Evolutionary conservation across 2,797 vertebrate genomes (phyloP).

Genomic region (Myiotriccus ornatus): DNA sequence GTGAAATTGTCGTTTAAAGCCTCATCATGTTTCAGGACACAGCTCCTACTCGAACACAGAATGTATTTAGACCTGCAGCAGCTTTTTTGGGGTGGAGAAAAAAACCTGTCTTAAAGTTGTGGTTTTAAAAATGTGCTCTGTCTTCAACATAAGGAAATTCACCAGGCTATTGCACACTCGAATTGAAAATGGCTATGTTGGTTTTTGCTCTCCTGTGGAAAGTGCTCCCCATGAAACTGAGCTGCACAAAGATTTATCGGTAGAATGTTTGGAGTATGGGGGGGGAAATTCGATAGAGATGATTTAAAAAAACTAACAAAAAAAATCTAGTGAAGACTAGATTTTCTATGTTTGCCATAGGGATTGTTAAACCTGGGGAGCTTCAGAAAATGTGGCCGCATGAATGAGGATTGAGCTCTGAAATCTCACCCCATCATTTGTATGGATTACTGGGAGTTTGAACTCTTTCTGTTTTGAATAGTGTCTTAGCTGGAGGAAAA

Average conservation of each 20-base stretch:
- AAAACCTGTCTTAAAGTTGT: background rate
- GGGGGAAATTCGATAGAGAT: background rate
- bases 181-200: background rate
- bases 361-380: background rate
- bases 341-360: background rate
- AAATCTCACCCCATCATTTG: background rate
- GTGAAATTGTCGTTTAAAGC: background rate
- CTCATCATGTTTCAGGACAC: background rate
- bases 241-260: background rate
- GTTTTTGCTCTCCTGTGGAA: background rate
- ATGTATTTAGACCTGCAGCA: background rate
- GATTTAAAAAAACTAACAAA: background rate
- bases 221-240: background rate
- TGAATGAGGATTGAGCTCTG: background rate
- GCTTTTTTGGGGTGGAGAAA: background rate
- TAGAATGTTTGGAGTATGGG: background rate
- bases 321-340: background rate
- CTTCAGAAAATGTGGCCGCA: background rate
- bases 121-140: background rate
- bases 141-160: background rate
- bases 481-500: background rate
- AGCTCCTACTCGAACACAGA: background rate
- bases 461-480: background rate
- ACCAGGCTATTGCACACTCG: background rate
- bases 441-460: background rate